Percentiles rank a stretch among this genome's conserved stretches.
Evolutionary conservation across 1,140 invertebrate species (phyloP).

Genomic region (Macrosteles quadrilineatus): DNA sequence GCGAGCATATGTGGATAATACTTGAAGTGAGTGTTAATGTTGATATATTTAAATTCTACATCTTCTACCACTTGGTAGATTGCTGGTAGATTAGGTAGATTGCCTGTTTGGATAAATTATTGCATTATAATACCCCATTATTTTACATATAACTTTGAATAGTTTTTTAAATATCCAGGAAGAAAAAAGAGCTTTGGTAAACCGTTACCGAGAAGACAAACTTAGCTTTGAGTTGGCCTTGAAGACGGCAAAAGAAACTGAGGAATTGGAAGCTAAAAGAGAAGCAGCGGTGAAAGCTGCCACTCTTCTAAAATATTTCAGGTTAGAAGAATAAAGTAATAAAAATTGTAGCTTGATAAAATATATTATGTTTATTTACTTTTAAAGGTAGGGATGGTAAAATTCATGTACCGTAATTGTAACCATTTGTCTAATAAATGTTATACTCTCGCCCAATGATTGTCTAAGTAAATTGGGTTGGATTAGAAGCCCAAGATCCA

Average conservation of each 20-base stretch:
- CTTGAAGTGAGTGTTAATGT: not conserved
- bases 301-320: constrained; percentile 2
- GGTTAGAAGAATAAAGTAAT: not conserved
- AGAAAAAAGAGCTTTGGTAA: constrained; percentile 6
- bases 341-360: no score
- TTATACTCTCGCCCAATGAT: no score
- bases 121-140: not conserved
- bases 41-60: not conserved
- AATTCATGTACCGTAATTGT: no score
- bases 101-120: not conserved
- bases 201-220: constrained; percentile 12
- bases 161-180: no score
- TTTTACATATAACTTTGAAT: no score
- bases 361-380: no score
- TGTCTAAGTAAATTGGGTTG: no score
- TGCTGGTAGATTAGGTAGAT: not conserved
- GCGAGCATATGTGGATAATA: not conserved
- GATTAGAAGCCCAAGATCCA: no score
- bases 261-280: not conserved
- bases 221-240: not conserved
- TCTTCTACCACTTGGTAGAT: not conserved
- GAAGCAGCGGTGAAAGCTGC: not conserved
- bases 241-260: constrained; percentile 15
- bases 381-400: no score
- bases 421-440: no score